Conservation (phyloP, 2,797 vertebrate species). For the Pseudopleuronectes americanus region DNA sequence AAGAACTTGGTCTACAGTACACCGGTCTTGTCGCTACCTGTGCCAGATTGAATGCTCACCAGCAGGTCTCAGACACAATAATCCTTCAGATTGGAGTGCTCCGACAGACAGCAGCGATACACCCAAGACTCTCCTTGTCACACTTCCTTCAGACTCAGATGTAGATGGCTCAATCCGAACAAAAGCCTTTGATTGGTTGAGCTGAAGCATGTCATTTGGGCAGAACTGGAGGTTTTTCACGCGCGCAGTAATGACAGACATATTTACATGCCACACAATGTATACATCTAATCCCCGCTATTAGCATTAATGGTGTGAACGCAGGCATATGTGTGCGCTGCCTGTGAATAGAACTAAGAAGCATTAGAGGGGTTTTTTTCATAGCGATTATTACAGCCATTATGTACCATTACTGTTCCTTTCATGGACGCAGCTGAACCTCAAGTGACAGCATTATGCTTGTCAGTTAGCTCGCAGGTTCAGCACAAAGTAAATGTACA, state of each 20-base stretch:
- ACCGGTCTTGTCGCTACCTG: slow-evolving; percentile 42
- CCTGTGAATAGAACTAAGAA: slow-evolving; percentile 55
- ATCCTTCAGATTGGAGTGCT: slow-evolving; percentile 71
- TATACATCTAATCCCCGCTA: slow-evolving; percentile 75
- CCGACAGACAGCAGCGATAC: slow-evolving; percentile 73
- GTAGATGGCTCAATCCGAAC: slow-evolving; percentile 79
- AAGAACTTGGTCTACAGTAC: slow-evolving; percentile 23
- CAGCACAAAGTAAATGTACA: slow-evolving; percentile 54
- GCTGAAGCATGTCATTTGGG: slow-evolving; percentile 75
- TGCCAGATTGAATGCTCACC: slow-evolving; percentile 63
- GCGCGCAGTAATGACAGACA: slow-evolving; percentile 65
- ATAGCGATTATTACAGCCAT: slow-evolving; percentile 69
- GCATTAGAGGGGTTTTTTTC: slow-evolving; percentile 54
- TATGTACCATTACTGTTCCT: slow-evolving; percentile 66
- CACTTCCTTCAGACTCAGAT: slow-evolving; percentile 68
- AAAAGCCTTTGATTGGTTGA: slow-evolving; percentile 77
- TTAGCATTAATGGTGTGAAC: slow-evolving; percentile 68
- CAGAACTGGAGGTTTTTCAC: slow-evolving; percentile 73
- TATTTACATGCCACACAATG: slow-evolving; percentile 79
- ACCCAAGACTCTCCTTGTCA: slow-evolving; percentile 74
- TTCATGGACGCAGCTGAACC: slow-evolving; percentile 52
- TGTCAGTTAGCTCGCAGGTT: slow-evolving; percentile 39
- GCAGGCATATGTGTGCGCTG: slow-evolving; percentile 38
- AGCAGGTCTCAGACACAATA: slow-evolving; percentile 65
- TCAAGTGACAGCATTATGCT: slow-evolving; percentile 45